Conservation (phyloP, 2,113 vertebrate genomes). For the Protobothrops flavoviridis region DNA sequence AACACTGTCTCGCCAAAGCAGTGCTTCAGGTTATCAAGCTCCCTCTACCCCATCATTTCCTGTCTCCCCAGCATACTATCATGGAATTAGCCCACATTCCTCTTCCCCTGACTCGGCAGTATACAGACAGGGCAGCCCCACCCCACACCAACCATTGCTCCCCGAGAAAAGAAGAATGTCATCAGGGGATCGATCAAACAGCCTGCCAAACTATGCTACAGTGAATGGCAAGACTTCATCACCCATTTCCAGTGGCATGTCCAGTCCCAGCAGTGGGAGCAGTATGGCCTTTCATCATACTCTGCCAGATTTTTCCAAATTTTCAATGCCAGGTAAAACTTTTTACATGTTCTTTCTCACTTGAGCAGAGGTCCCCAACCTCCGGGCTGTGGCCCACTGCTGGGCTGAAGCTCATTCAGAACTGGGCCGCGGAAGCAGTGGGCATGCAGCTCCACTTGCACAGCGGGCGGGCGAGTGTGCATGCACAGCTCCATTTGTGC, state of each 20-base stretch:
- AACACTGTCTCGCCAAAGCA: conserved; percentile 89
- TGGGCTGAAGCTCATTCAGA: too few species aligned
- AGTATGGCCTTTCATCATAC: conserved; percentile 87
- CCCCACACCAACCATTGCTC: conserved; percentile 73
- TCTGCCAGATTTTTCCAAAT: conserved; percentile 93
- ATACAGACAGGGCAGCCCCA: conserved; percentile 84
- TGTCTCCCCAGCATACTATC: conserved; percentile 81
- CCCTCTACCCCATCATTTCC: conserved; percentile 93
- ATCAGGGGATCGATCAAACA: conserved; percentile 82
- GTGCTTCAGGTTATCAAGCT: conserved; percentile 89
- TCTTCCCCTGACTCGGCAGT: conserved; percentile 76
- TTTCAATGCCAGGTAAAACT: conserved; percentile 86
- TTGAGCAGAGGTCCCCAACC: not conserved
- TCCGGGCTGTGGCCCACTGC: too few species aligned
- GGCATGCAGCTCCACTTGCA: too few species aligned
- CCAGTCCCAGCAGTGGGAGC: conserved; percentile 73
- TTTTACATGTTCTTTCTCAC: not conserved
- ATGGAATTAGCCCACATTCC: conserved; percentile 67
- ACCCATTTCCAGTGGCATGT: conserved; percentile 77
- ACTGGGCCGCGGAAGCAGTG: too few species aligned
- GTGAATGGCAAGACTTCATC: conserved; percentile 89
- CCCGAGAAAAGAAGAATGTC: conserved; percentile 95
- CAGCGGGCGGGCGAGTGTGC: too few species aligned
- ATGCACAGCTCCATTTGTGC: too few species aligned
- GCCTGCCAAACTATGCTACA: conserved; percentile 83